phyloP scores from a whole-genome alignment of 2,888 invertebrate genomes.

The Drosophila hamatofila region DNA sequence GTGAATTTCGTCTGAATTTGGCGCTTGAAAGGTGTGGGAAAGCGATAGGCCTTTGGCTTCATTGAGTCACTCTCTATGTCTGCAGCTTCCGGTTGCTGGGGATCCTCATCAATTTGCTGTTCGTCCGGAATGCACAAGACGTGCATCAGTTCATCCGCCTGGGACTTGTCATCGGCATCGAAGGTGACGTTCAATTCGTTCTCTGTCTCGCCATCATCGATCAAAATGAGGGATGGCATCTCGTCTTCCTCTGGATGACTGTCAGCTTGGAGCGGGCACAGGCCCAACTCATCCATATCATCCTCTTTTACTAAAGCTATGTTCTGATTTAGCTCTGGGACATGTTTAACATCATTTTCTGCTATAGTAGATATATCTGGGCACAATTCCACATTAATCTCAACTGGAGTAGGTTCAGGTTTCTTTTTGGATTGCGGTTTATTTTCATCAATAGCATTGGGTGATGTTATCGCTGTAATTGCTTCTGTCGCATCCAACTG shows the following conservation, averaged over 20 bases:
- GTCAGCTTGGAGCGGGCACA: constrained; percentile 50
- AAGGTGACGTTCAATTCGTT: constrained; percentile 22
- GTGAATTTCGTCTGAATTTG: constrained; percentile 26
- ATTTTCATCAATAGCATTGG: background rate
- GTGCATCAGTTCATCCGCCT: background rate
- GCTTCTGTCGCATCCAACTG: background rate
- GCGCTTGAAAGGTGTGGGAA: constrained; percentile 70
- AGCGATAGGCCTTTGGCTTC: constrained; percentile 38
- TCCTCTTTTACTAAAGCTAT: background rate
- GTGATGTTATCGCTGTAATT: background rate
- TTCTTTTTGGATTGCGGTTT: too few species aligned
- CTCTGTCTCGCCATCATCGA: constrained; percentile 57
- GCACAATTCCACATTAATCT: background rate
- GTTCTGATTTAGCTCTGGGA: background rate
- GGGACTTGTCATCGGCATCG: constrained; percentile 29
- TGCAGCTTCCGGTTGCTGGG: background rate
- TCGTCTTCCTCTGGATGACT: constrained; percentile 39
- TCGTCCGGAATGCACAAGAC: constrained; percentile 12
- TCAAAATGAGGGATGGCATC: constrained; percentile 69
- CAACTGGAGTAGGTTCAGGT: background rate
- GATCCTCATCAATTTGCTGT: constrained; percentile 25
- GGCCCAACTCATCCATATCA: constrained; percentile 67
- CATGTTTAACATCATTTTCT: background rate
- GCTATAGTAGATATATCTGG: background rate
- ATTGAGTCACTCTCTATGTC: background rate